These are phyloP conservation scores for Nanorana parkeri DNA, from an alignment of 2,113 vertebrate species.

Conservation along the genomic window DNA sequence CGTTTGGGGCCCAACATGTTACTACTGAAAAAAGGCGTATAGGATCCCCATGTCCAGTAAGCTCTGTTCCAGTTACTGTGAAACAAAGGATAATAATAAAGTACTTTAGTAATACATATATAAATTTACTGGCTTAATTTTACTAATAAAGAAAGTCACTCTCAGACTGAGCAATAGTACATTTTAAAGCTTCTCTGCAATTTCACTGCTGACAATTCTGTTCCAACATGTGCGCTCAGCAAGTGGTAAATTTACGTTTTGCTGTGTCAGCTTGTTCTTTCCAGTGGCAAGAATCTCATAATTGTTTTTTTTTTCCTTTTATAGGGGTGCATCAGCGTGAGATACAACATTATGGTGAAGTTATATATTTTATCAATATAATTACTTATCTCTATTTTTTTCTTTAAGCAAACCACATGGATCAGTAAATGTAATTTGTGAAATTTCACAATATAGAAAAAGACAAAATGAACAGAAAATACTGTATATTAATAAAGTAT, in stretches of 20 bases:
- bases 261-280: slow-evolving; percentile 30
- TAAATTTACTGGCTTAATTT: not conserved
- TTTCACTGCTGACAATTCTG: slow-evolving; percentile 22
- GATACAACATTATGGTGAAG: not conserved
- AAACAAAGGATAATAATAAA: slow-evolving; percentile 30
- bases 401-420: not conserved
- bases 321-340: slow-evolving; percentile 17
- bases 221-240: slow-evolving; percentile 23
- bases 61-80: slow-evolving; percentile 54
- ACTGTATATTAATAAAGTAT: not conserved
- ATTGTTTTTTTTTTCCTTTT: slow-evolving; percentile 24
- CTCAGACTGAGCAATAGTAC: not conserved
- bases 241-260: slow-evolving; percentile 25
- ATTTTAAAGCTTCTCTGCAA: slow-evolving; percentile 21
- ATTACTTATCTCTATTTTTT: too few species aligned
- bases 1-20: slow-evolving; percentile 72
- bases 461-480: not conserved
- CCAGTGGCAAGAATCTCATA: slow-evolving; percentile 1
- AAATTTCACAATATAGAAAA: not conserved
- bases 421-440: not conserved
- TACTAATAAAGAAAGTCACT: not conserved
- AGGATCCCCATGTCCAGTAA: slow-evolving; percentile 77
- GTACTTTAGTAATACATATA: not conserved
- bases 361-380: not conserved
- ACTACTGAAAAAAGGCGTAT: slow-evolving; percentile 78